phyloP scores from a whole-genome alignment of 2,888 invertebrate genomes.

The Drosophila formosana region DNA sequence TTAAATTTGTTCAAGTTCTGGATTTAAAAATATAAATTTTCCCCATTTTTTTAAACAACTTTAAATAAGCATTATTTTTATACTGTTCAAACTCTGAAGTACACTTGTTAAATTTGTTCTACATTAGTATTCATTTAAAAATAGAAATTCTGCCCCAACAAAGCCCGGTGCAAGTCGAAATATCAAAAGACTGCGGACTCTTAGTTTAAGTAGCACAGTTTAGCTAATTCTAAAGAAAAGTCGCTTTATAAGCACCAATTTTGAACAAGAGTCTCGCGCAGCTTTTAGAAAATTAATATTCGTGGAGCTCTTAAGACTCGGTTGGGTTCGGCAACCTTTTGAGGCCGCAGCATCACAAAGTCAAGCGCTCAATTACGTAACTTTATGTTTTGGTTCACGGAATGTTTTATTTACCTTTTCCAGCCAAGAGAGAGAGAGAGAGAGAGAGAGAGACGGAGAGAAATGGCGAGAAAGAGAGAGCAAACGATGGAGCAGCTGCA shows the following conservation, averaged over 20 bases:
- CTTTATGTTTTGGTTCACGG: constrained; percentile 53
- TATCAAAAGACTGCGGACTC: too few relatives aligned
- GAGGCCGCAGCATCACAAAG: constrained; percentile 41
- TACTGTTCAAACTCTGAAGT: too few relatives aligned
- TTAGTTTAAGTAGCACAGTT: not conserved
- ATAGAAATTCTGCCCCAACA: too few relatives aligned
- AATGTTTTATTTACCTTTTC: constrained; percentile 67
- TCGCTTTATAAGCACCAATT: not conserved
- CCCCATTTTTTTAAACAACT: too few relatives aligned
- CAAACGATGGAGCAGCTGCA: constrained; percentile 27
- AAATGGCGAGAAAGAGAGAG: not conserved
- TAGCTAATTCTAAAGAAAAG: not conserved
- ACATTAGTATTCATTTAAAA: too few relatives aligned
- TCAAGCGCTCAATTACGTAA: constrained; percentile 73
- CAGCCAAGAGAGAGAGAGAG: not conserved
- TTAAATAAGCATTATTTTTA: too few relatives aligned
- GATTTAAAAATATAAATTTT: too few relatives aligned
- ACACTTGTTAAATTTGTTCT: too few relatives aligned
- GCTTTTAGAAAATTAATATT: constrained; percentile 55
- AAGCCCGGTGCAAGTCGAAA: too few relatives aligned
- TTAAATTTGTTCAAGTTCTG: too few relatives aligned
- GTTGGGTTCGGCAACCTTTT: constrained; percentile 38
- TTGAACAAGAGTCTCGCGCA: not conserved
- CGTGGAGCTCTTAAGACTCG: constrained; percentile 35
- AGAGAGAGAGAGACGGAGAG: not conserved